Conservation (phyloP, 37 sponge, comb jelly and placozoan species). For the Hexactinellida sp. region DNA sequence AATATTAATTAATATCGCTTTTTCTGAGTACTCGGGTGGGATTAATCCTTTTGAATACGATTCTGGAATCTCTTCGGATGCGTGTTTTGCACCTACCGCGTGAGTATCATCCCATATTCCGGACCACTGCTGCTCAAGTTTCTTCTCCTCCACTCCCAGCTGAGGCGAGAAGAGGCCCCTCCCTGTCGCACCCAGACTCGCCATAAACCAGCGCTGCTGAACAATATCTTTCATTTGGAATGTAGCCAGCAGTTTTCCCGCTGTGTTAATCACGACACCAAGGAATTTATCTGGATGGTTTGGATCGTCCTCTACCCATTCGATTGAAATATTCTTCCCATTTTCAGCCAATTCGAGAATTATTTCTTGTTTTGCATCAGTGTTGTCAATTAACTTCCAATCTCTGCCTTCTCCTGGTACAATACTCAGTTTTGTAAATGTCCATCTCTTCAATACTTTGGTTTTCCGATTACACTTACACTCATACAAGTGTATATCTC, state of each 20-base stretch:
- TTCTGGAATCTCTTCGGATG: not conserved
- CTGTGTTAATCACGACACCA: slow-evolving; percentile 20
- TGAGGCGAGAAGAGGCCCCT: slow-evolving; percentile 38
- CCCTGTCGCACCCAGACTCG: slow-evolving; percentile 41
- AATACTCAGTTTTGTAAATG: not conserved
- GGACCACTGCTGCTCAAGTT: not conserved
- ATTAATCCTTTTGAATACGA: not conserved
- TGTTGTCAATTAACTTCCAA: not conserved
- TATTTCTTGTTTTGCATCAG: not conserved
- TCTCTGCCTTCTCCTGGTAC: not conserved
- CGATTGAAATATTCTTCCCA: not conserved
- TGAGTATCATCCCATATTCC: slow-evolving; percentile 7
- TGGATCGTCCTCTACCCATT: not conserved
- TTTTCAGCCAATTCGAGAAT: not conserved
- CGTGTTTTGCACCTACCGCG: not conserved
- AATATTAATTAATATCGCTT: not conserved
- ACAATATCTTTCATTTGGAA: slow-evolving; percentile 44
- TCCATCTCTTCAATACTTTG: not conserved
- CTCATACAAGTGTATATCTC: not conserved
- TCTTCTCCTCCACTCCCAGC: not conserved
- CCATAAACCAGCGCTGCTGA: slow-evolving; percentile 52
- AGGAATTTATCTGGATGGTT: slow-evolving; percentile 24
- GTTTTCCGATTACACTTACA: not conserved
- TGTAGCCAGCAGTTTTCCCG: slow-evolving; percentile 1
- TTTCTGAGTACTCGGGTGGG: not conserved